phyloP scores from a whole-genome alignment of 2,888 invertebrate species.

The Lepidochrysops patricia region DNA sequence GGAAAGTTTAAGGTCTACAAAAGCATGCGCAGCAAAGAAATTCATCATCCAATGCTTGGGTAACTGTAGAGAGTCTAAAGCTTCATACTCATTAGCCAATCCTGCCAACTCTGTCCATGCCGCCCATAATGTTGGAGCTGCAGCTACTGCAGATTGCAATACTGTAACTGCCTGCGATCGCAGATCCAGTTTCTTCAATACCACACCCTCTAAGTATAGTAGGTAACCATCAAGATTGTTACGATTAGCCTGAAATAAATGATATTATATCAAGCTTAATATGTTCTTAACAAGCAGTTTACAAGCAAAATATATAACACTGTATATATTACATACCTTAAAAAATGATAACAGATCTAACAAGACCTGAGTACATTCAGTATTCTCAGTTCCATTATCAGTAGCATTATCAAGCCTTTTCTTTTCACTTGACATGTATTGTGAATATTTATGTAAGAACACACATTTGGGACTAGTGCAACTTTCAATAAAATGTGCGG shows the following conservation, averaged over 20 bases:
- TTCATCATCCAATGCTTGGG: conserved; percentile 96
- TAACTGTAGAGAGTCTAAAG: conserved; percentile 76
- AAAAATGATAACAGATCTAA: conserved; percentile 61
- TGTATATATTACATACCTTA: conserved; percentile 39
- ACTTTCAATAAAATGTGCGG: conserved; percentile 85
- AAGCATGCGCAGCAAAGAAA: conserved; percentile 92
- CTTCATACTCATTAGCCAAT: conserved; percentile 87
- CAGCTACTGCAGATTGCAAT: conserved; percentile 84
- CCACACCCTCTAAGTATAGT: conserved; percentile 91
- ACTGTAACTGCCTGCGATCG: conserved; percentile 83
- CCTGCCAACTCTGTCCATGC: conserved; percentile 95
- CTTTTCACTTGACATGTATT: conserved; percentile 92
- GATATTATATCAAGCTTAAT: neutral
- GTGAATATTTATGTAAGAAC: conserved; percentile 90
- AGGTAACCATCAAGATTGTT: conserved; percentile 90
- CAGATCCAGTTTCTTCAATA: conserved; percentile 90
- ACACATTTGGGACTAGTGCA: conserved; percentile 81
- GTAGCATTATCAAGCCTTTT: conserved; percentile 85
- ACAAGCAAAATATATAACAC: neutral
- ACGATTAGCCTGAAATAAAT: conserved; percentile 60
- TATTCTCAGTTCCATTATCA: conserved; percentile 52
- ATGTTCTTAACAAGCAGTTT: neutral
- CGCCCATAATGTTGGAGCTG: conserved; percentile 92
- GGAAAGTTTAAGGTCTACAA: conserved; percentile 90
- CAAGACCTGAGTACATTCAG: conserved; percentile 59